phyloP scores from a whole-genome alignment of 37 sponge, comb jelly and placozoan genomes.

The Aplysina aerophoba region DNA sequence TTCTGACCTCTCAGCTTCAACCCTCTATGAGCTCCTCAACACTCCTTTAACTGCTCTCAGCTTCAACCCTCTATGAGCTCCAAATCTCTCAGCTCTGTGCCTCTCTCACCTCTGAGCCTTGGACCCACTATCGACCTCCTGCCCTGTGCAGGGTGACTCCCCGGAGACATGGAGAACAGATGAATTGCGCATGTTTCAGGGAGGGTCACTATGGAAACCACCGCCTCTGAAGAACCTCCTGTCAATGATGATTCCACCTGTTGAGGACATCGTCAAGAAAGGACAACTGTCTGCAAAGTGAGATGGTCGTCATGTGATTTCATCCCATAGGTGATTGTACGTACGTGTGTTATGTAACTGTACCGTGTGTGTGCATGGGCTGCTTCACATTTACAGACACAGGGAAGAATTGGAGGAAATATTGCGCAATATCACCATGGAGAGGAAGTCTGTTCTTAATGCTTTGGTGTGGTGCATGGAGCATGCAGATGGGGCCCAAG shows the following conservation, averaged over 20 bases:
- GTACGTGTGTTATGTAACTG: too few species aligned
- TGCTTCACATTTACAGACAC: slow-evolving; percentile 54
- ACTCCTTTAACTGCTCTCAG: too few species aligned
- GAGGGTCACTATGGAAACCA: slow-evolving; percentile 97
- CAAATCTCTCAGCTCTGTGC: not conserved
- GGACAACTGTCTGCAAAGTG: slow-evolving; percentile 87
- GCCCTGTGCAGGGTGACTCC: slow-evolving; percentile 83
- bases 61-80: too few species aligned
- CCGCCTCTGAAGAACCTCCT: slow-evolving; percentile 85
- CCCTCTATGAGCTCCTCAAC: too few species aligned
- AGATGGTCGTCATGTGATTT: not conserved
- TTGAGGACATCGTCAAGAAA: slow-evolving; percentile 74
- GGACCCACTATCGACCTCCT: not conserved
- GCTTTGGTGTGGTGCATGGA: slow-evolving; percentile 95
- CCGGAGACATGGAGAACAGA: slow-evolving; percentile 94
- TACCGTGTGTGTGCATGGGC: not conserved
- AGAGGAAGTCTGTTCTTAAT: slow-evolving; percentile 60
- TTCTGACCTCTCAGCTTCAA: too few species aligned
- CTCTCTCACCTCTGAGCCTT: not conserved
- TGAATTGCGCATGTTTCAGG: slow-evolving; percentile 95
- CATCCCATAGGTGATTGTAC: too few species aligned
- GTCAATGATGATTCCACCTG: slow-evolving; percentile 59
- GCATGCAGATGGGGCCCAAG: slow-evolving; percentile 91
- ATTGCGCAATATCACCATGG: slow-evolving; percentile 81
- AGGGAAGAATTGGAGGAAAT: slow-evolving; percentile 90